These are phyloP conservation scores for Bombus breviceps DNA, from an alignment of 1,140 invertebrate species.

Conservation along the genomic window DNA sequence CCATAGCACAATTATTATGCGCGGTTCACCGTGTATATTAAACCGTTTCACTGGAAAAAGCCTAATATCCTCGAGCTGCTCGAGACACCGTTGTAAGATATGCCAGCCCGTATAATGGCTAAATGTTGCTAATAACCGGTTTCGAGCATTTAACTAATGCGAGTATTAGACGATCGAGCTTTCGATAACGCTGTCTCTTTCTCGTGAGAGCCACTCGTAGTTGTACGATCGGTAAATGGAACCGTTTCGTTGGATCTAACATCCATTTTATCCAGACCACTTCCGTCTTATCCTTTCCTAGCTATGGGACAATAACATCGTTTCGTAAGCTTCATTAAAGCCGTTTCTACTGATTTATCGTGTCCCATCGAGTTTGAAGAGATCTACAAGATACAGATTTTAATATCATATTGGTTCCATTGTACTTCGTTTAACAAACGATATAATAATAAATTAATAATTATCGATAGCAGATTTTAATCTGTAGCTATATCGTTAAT, in stretches of 20 bases:
- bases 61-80: slow-evolving; percentile 60
- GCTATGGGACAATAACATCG: slow-evolving; percentile 38
- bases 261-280: slow-evolving; percentile 57
- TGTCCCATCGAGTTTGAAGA: background rate
- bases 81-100: slow-evolving; percentile 57
- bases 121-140: slow-evolving; percentile 72
- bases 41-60: slow-evolving; percentile 57
- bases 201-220: slow-evolving; percentile 38
- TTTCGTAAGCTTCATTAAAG: slow-evolving; percentile 50
- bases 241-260: slow-evolving; percentile 53
- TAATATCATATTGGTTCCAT: background rate
- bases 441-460: background rate
- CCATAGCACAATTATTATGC: slow-evolving; percentile 56
- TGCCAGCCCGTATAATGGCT: slow-evolving; percentile 58
- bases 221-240: slow-evolving; percentile 59
- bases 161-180: slow-evolving; percentile 63
- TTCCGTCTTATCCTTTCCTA: slow-evolving; percentile 56
- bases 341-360: slow-evolving; percentile 39
- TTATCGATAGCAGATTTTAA: too few relatives aligned
- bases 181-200: slow-evolving; percentile 56
- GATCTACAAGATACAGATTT: slow-evolving; percentile 3
- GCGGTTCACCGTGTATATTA: slow-evolving; percentile 49
- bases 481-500: too few relatives aligned
- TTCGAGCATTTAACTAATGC: slow-evolving; percentile 69
- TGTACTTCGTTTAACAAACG: background rate